phyloP scores from a whole-genome alignment of 2,113 vertebrate species.

The Engystomops pustulosus region DNA sequence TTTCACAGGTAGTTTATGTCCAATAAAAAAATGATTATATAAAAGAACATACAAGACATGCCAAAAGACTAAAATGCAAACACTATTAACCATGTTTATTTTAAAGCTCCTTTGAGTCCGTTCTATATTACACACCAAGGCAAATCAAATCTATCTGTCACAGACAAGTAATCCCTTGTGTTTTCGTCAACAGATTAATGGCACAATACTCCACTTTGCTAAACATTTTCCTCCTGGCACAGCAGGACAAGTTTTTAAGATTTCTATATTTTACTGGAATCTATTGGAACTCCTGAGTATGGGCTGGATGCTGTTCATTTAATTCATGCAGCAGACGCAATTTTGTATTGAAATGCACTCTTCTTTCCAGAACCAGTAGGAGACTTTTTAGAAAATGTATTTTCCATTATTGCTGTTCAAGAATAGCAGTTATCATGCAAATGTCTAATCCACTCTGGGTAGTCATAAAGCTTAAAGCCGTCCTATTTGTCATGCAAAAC shows the following conservation, averaged over 20 bases:
- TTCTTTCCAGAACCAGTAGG: constrained; percentile 36
- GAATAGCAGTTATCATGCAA: constrained; percentile 56
- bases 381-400: constrained; percentile 47
- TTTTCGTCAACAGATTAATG: constrained; percentile 49
- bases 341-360: constrained; percentile 36
- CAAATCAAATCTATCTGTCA: constrained; percentile 1
- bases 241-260: constrained; percentile 31
- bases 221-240: constrained; percentile 37
- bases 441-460: constrained; percentile 39
- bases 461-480: constrained; percentile 37
- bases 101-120: background rate
- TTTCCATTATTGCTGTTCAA: constrained; percentile 47
- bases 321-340: constrained; percentile 21
- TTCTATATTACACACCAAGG: background rate
- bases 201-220: constrained; percentile 29
- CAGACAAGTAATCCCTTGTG: background rate
- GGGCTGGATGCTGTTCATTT: constrained; percentile 45
- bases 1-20: background rate
- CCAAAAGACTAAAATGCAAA: background rate
- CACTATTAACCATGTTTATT: background rate
- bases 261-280: constrained; percentile 40
- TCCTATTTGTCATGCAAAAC: constrained; percentile 49
- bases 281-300: constrained; percentile 27
- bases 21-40: background rate
- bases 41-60: background rate